Conservation (phyloP, 2,113 vertebrate species). For the Bagarius yarrelli region DNA sequence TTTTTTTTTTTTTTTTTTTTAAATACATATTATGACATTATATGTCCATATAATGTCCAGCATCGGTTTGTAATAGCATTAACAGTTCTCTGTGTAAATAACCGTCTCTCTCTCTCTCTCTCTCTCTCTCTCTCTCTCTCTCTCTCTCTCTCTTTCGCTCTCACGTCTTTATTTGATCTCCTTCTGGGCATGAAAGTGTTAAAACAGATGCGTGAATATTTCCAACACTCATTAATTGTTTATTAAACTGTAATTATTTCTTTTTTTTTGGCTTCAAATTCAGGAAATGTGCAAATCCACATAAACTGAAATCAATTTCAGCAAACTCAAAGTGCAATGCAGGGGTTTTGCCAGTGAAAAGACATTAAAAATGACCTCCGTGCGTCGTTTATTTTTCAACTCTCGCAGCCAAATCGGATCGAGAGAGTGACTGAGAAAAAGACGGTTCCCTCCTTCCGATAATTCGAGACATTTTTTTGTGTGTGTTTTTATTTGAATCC, state of each 20-base stretch:
- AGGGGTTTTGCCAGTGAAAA: too few species aligned
- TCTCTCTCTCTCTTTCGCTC: not conserved
- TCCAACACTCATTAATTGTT: too few species aligned
- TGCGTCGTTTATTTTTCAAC: too few species aligned
- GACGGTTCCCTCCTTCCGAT: slow-evolving; percentile 63
- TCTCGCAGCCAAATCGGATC: not conserved
- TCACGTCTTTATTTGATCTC: too few species aligned
- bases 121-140: slow-evolving; percentile 32
- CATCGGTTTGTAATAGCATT: slow-evolving; percentile 64
- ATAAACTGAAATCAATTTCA: too few species aligned
- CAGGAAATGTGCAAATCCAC: too few species aligned
- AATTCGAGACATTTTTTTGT: slow-evolving; percentile 45
- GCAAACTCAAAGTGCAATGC: too few species aligned
- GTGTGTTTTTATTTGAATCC: slow-evolving; percentile 52
- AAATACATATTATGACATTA: slow-evolving; percentile 62
- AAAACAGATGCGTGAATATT: too few species aligned
- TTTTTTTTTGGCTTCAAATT: too few species aligned
- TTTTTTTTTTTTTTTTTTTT: slow-evolving; percentile 52
- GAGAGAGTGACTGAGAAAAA: slow-evolving; percentile 48
- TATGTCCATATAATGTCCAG: slow-evolving; percentile 61
- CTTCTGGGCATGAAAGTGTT: too few species aligned
- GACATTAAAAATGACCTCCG: not conserved
- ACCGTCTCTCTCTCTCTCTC: slow-evolving; percentile 58
- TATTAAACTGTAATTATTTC: too few species aligned
- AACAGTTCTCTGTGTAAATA: slow-evolving; percentile 59